These are phyloP conservation scores for Euleptes europaea DNA, from an alignment of 2,113 vertebrate genomes.

Conservation along the genomic window DNA sequence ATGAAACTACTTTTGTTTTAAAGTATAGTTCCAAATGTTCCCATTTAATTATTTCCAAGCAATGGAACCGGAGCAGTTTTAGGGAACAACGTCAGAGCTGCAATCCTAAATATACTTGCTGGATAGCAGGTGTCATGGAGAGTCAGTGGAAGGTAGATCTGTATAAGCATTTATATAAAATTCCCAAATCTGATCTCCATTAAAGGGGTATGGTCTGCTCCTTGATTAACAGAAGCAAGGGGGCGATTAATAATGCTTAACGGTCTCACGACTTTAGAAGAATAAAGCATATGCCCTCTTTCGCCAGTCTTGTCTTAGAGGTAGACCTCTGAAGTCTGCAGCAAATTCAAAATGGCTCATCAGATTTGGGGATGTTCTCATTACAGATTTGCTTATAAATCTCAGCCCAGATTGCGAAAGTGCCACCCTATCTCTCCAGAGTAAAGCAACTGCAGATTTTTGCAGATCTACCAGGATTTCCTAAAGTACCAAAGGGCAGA, in stretches of 20 bases:
- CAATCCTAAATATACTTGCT: background rate
- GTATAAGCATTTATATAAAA: background rate
- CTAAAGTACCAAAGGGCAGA: slow-evolving; percentile 29
- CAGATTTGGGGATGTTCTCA: slow-evolving; percentile 6
- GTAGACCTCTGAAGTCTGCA: slow-evolving; percentile 22
- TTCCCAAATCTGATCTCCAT: slow-evolving; percentile 20
- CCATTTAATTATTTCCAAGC: slow-evolving; percentile 53
- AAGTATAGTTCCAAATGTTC: slow-evolving; percentile 2
- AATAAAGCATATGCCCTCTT: background rate
- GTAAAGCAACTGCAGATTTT: background rate
- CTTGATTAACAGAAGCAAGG: no score
- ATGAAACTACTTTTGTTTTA: slow-evolving; percentile 9
- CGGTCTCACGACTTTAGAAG: background rate
- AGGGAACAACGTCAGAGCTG: slow-evolving; percentile 16
- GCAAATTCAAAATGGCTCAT: slow-evolving; percentile 43
- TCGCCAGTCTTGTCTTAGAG: background rate
- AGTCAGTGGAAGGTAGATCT: background rate
- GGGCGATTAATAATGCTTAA: no score
- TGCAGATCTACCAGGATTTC: slow-evolving; percentile 9
- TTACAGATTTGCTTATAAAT: slow-evolving; percentile 53
- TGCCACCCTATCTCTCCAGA: slow-evolving; percentile 44
- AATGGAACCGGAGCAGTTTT: slow-evolving; percentile 39
- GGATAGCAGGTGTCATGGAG: background rate
- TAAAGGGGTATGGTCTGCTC: background rate
- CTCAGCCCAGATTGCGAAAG: slow-evolving; percentile 32